Evolutionary conservation across 2,113 vertebrate genomes (phyloP).

Genomic region (Sorex fumeus): DNA sequence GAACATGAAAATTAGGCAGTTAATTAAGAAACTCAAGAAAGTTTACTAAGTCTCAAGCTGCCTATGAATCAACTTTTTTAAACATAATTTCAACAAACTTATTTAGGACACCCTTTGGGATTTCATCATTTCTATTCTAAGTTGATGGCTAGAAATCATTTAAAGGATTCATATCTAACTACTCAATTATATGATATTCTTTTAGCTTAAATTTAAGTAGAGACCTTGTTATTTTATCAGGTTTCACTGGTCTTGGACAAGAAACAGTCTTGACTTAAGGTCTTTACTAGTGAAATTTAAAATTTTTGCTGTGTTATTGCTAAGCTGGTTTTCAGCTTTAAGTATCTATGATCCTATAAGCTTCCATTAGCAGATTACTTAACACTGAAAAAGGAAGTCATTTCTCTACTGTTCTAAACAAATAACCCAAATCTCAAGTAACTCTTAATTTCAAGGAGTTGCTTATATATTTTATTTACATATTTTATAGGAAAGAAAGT

Average conservation of each 20-base stretch:
- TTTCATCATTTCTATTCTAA: background rate
- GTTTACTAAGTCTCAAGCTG: conserved; percentile 57
- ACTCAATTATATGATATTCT: conserved; percentile 9
- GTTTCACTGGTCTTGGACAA: conserved; percentile 44
- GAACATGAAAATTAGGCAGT: conserved; percentile 63
- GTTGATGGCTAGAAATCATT: conserved; percentile 31
- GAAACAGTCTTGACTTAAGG: conserved; percentile 59
- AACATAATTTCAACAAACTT: conserved; percentile 67
- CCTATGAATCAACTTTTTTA: conserved; percentile 53
- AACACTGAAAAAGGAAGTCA: conserved; percentile 29
- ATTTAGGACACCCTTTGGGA: conserved; percentile 18
- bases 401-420: conserved; percentile 34
- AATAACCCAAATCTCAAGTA: background rate
- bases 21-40: conserved; percentile 76
- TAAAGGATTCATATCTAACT: background rate
- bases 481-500: conserved; percentile 9
- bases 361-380: conserved; percentile 59
- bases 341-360: background rate
- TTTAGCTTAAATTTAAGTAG: conserved; percentile 55
- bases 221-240: conserved; percentile 39
- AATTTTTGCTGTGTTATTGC: conserved; percentile 53
- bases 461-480: too few species aligned
- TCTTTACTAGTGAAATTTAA: conserved; percentile 71
- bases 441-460: too few species aligned
- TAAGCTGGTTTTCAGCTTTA: conserved; percentile 59